Base-by-base conservation (phyloP, 2,797 vertebrate species). In the Sebastes wilsoni region DNA sequence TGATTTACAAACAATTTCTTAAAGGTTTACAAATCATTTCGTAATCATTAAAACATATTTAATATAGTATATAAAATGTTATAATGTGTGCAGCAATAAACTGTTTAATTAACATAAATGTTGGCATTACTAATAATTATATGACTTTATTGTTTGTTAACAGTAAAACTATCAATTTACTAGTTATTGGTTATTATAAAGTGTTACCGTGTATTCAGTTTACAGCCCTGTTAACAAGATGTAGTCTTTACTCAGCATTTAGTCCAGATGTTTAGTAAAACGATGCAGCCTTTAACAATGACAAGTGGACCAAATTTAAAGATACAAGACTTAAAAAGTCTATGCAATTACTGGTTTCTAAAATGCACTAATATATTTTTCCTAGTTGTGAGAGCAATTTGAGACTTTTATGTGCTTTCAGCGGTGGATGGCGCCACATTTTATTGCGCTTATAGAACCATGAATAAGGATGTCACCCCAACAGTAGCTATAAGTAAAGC, bases 261-360 rank as follows among this genome's bases (percentile, higher is more conserved):
- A 69, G 20, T 60, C 22, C 10, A 65, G 28, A 83, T 69, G 32
- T 54, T 77, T 52, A 6, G n/a, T 12, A 14, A 73, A 81, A 77
- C 9, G 2, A 75, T 23, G 52, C 32, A 38, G 34, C 36, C 4
- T 66, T 75, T 28, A 70, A 70, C 18, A 60, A 54, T 60, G 11
- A 76, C 14, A 71, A 58, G 18, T n/a, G 4, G 58, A 61, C 12
- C 9, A 65, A 4, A 69, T 55, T 59, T 27, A 46, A 69, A 69
- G 34, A 34, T n/a, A 70, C 13, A 54, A 27, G 66, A 42, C 28
- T 52, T 67, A 66, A 71, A 75, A 64, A 18, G 22, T 9, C 20
- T 2, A 6, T 27, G 32, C 25, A 42, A 2, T 69, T 38, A 74
- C 22, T 32, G 16, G 9, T 52, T 58, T 72, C 7, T 42, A 42